Conservation (phyloP, 1,140 invertebrate species). For the Teleopsis dalmanni region DNA sequence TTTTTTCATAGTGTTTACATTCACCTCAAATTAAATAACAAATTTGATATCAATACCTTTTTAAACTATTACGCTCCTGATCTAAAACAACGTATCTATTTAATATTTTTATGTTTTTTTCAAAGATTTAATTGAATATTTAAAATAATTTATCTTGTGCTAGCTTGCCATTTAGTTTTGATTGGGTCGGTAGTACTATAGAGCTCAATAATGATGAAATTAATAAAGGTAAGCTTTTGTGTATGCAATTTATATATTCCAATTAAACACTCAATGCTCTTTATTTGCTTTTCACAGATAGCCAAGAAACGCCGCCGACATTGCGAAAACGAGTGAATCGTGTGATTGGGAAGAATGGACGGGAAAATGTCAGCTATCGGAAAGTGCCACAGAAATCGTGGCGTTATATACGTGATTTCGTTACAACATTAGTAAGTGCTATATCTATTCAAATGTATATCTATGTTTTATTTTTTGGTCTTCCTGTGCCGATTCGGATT, state of each 20-base stretch:
- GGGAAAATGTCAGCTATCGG: conserved; percentile 33
- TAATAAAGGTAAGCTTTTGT: conserved; percentile 10
- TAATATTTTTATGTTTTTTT: neutral
- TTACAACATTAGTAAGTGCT: conserved; percentile 53
- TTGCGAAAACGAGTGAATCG: conserved; percentile 31
- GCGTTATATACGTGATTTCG: conserved; percentile 52
- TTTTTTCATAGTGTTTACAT: too few relatives aligned
- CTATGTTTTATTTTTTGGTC: too few relatives aligned
- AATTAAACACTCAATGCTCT: neutral
- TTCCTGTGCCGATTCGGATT: too few relatives aligned
- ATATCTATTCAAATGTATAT: too few relatives aligned
- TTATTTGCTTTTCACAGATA: conserved; percentile 3
- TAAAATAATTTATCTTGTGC: too few relatives aligned
- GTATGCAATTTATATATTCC: neutral
- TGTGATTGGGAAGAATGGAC: conserved; percentile 39
- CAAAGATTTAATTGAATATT: neutral
- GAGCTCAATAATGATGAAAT: conserved; percentile 25
- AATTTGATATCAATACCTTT: too few relatives aligned
- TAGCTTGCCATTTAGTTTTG: conserved; percentile 30
- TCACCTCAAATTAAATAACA: too few relatives aligned
- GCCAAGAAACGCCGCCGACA: conserved; percentile 20
- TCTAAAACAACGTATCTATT: too few relatives aligned
- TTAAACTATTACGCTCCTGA: too few relatives aligned
- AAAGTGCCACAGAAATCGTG: conserved; percentile 49
- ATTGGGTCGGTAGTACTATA: conserved; percentile 40